phyloP scores from a whole-genome alignment of 37 sponge, comb jelly and placozoan species.

The Petrosia ficiformis region DNA sequence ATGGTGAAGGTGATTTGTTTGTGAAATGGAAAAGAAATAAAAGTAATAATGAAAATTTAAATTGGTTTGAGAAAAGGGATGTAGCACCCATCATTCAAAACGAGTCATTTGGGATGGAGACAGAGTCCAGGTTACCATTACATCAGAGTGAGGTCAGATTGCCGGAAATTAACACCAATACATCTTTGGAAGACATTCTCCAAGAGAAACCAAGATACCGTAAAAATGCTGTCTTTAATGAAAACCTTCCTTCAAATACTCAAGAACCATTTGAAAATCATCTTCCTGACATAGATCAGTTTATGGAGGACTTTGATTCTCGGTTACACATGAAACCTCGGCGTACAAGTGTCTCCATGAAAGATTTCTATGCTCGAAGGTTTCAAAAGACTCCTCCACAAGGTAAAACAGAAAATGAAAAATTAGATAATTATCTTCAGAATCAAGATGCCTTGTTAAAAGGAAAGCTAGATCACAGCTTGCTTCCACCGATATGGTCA shows the following conservation, averaged over 20 bases:
- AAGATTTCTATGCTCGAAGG: neutral
- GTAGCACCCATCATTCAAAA: conserved; percentile 32
- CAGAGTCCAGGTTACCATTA: neutral
- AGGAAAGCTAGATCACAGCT: conserved; percentile 11
- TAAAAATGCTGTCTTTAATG: neutral
- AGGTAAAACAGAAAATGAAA: neutral
- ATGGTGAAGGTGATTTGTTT: neutral
- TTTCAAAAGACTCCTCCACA: neutral
- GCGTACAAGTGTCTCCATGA: conserved; percentile 4
- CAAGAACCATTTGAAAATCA: neutral
- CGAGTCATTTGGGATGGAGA: neutral
- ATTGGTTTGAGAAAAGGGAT: conserved; percentile 33
- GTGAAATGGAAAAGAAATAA: neutral
- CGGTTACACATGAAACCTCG: neutral
- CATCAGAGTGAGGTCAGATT: neutral
- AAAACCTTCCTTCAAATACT: neutral
- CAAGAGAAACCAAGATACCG: neutral
- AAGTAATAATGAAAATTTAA: neutral
- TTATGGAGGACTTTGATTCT: neutral
- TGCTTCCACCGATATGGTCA: conserved; percentile 16
- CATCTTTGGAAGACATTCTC: neutral
- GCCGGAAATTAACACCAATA: neutral
- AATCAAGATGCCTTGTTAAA: neutral
- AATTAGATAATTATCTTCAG: neutral
- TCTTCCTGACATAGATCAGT: neutral